phyloP scores from a whole-genome alignment of 2,888 invertebrate genomes.

The Sinhomidia bicolor region DNA sequence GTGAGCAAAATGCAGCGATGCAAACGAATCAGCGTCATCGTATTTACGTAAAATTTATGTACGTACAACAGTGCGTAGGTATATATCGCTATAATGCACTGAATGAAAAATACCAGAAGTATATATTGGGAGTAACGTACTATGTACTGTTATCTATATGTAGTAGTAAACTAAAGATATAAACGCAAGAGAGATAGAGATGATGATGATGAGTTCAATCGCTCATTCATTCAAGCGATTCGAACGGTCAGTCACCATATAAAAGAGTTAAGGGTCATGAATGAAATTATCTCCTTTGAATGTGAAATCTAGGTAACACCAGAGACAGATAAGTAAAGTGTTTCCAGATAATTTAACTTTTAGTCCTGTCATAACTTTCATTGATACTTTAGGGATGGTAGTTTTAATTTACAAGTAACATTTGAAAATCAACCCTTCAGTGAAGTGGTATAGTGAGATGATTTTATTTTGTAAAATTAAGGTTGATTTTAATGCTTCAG shows the following conservation, averaged over 20 bases:
- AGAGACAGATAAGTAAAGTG: neutral
- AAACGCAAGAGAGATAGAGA: too few relatives aligned
- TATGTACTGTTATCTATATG: too few relatives aligned
- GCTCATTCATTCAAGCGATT: neutral
- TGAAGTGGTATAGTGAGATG: neutral
- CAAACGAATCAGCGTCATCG: neutral
- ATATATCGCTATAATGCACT: neutral
- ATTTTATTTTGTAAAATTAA: too few relatives aligned
- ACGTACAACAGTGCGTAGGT: neutral
- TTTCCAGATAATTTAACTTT: constrained; percentile 30
- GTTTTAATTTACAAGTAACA: neutral
- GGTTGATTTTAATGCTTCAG: too few relatives aligned
- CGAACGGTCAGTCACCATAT: too few relatives aligned
- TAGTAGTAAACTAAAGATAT: too few relatives aligned
- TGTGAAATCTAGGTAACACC: neutral
- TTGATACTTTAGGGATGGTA: neutral
- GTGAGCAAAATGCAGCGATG: constrained; percentile 26
- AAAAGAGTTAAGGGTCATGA: too few relatives aligned
- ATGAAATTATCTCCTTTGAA: neutral
- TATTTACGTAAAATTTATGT: neutral
- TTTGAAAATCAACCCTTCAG: neutral
- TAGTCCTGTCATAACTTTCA: neutral
- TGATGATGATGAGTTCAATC: neutral
- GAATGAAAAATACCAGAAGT: neutral
- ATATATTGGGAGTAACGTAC: neutral